Conservation (phyloP, 2,888 invertebrate species). For the Cabera pusaria region DNA sequence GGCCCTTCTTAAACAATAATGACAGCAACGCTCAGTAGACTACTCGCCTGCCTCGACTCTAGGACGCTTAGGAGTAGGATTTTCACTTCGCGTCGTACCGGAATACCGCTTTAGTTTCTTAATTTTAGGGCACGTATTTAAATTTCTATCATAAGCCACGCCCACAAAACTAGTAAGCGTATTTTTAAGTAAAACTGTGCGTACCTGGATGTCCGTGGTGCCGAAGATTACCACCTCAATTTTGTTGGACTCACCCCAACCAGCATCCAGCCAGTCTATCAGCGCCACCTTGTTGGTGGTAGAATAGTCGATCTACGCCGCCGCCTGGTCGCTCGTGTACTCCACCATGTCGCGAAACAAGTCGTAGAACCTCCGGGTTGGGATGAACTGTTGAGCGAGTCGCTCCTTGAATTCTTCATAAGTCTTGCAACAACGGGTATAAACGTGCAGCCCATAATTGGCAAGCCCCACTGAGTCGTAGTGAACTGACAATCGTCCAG, state of each 20-base stretch:
- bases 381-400: slow-evolving; percentile 10
- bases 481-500: too few relatives aligned
- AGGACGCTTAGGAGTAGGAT: neutral
- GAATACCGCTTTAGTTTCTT: neutral
- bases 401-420: slow-evolving; percentile 12
- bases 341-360: slow-evolving; percentile 14
- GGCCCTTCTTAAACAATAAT: slow-evolving; percentile 1
- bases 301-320: slow-evolving; percentile 15
- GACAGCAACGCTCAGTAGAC: neutral
- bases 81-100: neutral
- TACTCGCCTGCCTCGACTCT: neutral
- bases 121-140: slow-evolving; percentile 1
- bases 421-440: slow-evolving; percentile 11
- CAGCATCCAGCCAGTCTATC: slow-evolving; percentile 15
- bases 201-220: slow-evolving; percentile 19
- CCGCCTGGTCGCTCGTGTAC: slow-evolving; percentile 16
- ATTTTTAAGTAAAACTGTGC: neutral
- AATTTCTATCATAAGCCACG: neutral
- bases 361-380: slow-evolving; percentile 17
- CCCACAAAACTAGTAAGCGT: neutral
- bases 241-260: slow-evolving; percentile 6
- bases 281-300: slow-evolving; percentile 3
- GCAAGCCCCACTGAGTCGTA: too few relatives aligned
- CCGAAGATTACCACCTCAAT: slow-evolving; percentile 23
- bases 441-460: neutral